Evolutionary conservation across 2,113 vertebrate species (phyloP).

Genomic region (Caranx melampygus): DNA sequence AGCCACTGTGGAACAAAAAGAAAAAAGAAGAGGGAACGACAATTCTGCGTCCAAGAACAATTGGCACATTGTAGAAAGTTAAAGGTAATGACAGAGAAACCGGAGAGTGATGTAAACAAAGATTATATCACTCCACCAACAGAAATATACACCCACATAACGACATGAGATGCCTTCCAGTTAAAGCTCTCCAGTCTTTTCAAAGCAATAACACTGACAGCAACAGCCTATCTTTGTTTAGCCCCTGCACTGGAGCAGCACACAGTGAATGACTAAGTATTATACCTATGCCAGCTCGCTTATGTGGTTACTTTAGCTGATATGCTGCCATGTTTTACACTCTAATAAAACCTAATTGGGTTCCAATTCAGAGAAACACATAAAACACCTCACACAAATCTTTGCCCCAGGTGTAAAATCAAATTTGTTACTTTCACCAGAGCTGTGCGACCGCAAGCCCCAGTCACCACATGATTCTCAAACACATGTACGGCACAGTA

Average conservation of each 20-base stretch:
- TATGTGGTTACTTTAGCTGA: conserved; percentile 70
- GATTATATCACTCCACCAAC: conserved; percentile 70
- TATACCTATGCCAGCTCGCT: conserved; percentile 51
- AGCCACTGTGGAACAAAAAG: conserved; percentile 40
- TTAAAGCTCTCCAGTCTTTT: conserved; percentile 57
- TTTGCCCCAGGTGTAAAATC: conserved; percentile 73
- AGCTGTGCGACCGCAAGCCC: conserved; percentile 59
- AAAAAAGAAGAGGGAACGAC: conserved; percentile 26
- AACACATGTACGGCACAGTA: conserved; percentile 27
- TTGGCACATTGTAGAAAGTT: conserved; percentile 66
- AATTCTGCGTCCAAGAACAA: conserved; percentile 69
- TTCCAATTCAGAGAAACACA: conserved; percentile 72
- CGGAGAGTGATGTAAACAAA: conserved; percentile 72
- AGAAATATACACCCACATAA: conserved; percentile 60
- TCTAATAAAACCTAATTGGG: conserved; percentile 78
- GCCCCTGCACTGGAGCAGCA: conserved; percentile 53
- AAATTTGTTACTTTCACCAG: conserved; percentile 66
- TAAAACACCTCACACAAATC: conserved; percentile 69
- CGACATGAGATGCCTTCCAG: conserved; percentile 61
- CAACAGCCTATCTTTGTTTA: conserved; percentile 71
- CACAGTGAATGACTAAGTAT: conserved; percentile 63
- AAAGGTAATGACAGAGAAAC: conserved; percentile 74
- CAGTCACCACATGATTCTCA: conserved; percentile 45
- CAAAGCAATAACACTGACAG: conserved; percentile 65
- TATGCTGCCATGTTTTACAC: conserved; percentile 76